Base-by-base conservation (phyloP, 2,113 vertebrate species). In the Bujurquina vittata region DNA sequence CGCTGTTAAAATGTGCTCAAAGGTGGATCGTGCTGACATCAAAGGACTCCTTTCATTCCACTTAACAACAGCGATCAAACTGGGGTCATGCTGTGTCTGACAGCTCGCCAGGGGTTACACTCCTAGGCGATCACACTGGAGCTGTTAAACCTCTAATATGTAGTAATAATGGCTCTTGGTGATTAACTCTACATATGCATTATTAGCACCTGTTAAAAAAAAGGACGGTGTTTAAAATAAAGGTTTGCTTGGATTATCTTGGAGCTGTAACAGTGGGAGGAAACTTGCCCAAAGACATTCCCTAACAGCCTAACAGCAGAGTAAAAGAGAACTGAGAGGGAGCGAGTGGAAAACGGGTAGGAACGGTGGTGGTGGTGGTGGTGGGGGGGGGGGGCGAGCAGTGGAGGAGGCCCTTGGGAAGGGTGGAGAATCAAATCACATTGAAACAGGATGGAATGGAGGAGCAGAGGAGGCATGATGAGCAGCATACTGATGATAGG, bases 361-460 rank as follows among this genome's bases (percentile, higher is more conserved):
- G 56, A 63, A 89, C 80, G 75, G 82, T 52, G 17, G 67, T 20
- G 29, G 31, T 33, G 77, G 82, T 52, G 17, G 67, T 20, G 20
- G 65, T 17, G 29, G 33, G 33, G 1, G 33, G 76, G 17, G 75
- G 15, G 75, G 79, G 65, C 3, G 52, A 78, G 56, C 2, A 4
- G 26, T 49, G 29, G 74, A 77, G 29, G 56, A 75, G 59, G 62
- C 62, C 59, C 84, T 87, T 31, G 75, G 61, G 80, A 49, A 77
- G 69, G 62, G 65, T 54, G 11, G 17, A 74, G 37, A 91, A 79
- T 83, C 33, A 75, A 92, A 90, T 93, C 55, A 12, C 14, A 81
- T 83, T 87, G 10, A 46, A 67, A 76, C 23, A 35, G 75, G 58
- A 65, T 62, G 57, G 20, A 81, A 74, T 74, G 0, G 6, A 60